Evolutionary conservation across 2,113 vertebrate genomes (phyloP).

Genomic region (Mola mola): DNA sequence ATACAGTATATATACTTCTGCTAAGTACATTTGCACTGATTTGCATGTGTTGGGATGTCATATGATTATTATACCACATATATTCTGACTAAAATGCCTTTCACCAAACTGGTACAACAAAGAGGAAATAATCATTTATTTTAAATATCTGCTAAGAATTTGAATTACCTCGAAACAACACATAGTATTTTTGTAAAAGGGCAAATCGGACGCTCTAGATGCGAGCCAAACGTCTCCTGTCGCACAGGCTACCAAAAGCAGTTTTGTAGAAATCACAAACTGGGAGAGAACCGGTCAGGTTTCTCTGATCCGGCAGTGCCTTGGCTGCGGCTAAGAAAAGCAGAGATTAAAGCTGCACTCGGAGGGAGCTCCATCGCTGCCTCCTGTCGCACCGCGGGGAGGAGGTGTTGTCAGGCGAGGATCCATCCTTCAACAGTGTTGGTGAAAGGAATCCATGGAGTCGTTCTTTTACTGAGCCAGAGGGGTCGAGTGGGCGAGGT

Average conservation of each 20-base stretch:
- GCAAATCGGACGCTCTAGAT: constrained; percentile 78
- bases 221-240: constrained; percentile 40
- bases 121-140: constrained; percentile 76
- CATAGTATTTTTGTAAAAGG: constrained; percentile 82
- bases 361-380: constrained; percentile 56
- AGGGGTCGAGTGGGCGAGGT: constrained; percentile 53
- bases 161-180: constrained; percentile 84
- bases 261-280: constrained; percentile 44
- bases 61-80: constrained; percentile 50
- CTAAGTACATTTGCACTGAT: constrained; percentile 43
- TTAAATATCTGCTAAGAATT: constrained; percentile 77
- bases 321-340: constrained; percentile 72
- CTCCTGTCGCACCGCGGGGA: constrained; percentile 24
- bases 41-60: constrained; percentile 76
- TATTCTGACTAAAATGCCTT: constrained; percentile 81
- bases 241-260: constrained; percentile 61
- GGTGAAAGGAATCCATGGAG: constrained; percentile 89
- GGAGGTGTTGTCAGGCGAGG: constrained; percentile 59
- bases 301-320: constrained; percentile 82
- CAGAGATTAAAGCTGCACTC: constrained; percentile 67
- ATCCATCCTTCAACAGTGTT: constrained; percentile 78
- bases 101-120: constrained; percentile 89
- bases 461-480: constrained; percentile 59
- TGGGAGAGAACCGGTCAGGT: constrained; percentile 68
- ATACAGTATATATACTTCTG: constrained; percentile 43